Percentiles rank a stretch among this genome's conserved stretches.
phyloP scores from a whole-genome alignment of 2,888 invertebrate genomes.

The Tanytarsus gracilentus region DNA sequence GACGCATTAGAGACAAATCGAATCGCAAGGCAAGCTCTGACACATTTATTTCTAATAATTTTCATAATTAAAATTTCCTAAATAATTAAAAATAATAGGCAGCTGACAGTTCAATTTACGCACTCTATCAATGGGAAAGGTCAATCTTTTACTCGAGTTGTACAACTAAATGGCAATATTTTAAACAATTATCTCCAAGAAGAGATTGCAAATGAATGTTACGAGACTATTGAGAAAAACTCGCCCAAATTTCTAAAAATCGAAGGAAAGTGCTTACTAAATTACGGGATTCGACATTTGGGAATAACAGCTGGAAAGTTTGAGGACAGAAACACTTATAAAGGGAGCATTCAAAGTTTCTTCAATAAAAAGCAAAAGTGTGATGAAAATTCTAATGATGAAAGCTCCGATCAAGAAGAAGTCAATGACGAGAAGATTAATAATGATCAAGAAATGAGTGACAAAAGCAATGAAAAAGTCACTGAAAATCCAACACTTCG shows the following conservation, averaged over 20 bases:
- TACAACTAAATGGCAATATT: slow-evolving; percentile 43
- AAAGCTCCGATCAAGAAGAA: slow-evolving; percentile 21
- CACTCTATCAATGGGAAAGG: slow-evolving; percentile 49
- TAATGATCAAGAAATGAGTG: too few relatives aligned
- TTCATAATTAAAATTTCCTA: too few relatives aligned
- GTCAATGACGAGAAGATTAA: too few relatives aligned
- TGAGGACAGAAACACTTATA: slow-evolving; percentile 46
- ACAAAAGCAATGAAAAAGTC: too few relatives aligned
- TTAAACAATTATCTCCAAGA: slow-evolving; percentile 50
- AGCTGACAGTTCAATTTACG: slow-evolving; percentile 67
- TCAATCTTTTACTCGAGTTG: slow-evolving; percentile 56
- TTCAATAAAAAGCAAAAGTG: slow-evolving; percentile 49
- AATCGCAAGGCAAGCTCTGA: slow-evolving; percentile 62
- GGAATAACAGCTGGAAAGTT: slow-evolving; percentile 76
- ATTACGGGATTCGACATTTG: slow-evolving; percentile 56
- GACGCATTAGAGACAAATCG: slow-evolving; percentile 75
- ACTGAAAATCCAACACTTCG: too few relatives aligned
- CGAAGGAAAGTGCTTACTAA: slow-evolving; percentile 36
- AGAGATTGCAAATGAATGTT: slow-evolving; percentile 55
- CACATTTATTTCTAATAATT: too few relatives aligned
- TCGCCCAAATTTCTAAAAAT: slow-evolving; percentile 40
- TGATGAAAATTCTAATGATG: slow-evolving; percentile 30
- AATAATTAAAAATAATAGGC: too few relatives aligned
- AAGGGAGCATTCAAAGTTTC: slow-evolving; percentile 47
- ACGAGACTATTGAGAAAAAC: slow-evolving; percentile 58